Evolutionary conservation across 2,113 vertebrate species (phyloP), one percentile per base, ranked within the genome.

Genomic region (Dryoscopus gambensis): DNA sequence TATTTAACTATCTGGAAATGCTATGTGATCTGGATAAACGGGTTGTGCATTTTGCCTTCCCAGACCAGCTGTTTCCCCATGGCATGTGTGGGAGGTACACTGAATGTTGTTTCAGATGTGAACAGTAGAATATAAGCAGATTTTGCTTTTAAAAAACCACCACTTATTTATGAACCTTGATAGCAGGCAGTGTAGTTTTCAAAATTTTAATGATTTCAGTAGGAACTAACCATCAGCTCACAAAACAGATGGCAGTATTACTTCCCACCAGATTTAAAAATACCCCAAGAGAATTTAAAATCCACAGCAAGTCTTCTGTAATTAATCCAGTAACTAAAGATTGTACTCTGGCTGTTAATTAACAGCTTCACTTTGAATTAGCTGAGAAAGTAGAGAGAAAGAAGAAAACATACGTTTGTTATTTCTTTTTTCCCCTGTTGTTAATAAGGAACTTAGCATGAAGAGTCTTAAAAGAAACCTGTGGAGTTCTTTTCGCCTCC

Each of bases 261-360:
- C 91, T 97, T 88, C 95, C 93, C 95, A 96, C 91, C 93, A 95
- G 79, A 94, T 89, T 94, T 94, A 83, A 96, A 97, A 96, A 96
- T 94, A 97, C 76, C 95, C 71, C 91, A 78, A 83, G 95, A 90
- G 95, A 97, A 92, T 95, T 93, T 47, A 94, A 93, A 97, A 94
- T 40, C 50, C 75, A 95, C 70, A 94, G 53, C 46, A 95, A 94
- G 77, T 93, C 91, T 95, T 93, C 88, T 86, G 90, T 96, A 97
- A 96, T 96, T 97, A 95, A 97, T 94, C 91, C 89, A 95, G 94
- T 55, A 97, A 90, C 86, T 92, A 80, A 84, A 92, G 91, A 96
- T 59, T 95, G 81, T 94, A 95, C 69, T 87, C 89, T 85, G 69
- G 60, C 68, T 90, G 84, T 94, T 96, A 95, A 97, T 96, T 95